Percentiles rank a stretch among this genome's conserved stretches.
phyloP scores from a whole-genome alignment of 2,113 vertebrate species.

The Daubentonia madagascariensis region DNA sequence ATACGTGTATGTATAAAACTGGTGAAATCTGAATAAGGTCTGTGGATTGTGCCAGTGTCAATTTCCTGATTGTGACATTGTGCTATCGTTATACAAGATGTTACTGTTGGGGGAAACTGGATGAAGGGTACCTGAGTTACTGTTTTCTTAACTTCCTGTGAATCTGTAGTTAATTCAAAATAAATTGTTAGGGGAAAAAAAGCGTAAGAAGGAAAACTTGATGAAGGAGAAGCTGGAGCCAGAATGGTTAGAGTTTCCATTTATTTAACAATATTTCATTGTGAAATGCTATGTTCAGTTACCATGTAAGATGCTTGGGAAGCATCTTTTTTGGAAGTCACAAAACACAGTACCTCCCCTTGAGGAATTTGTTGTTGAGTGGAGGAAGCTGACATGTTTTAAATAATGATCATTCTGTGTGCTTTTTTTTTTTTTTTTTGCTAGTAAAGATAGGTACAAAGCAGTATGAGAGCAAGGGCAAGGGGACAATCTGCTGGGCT shows the following conservation, averaged over 20 bases:
- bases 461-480: background rate
- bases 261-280: background rate
- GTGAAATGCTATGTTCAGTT: background rate
- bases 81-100: background rate
- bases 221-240: background rate
- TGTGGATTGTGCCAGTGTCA: background rate
- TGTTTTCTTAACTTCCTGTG: background rate
- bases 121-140: background rate
- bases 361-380: constrained; percentile 20
- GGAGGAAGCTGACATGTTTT: background rate
- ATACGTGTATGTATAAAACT: background rate
- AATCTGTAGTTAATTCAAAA: constrained; percentile 28
- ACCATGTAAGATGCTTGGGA: background rate
- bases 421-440: too few relatives aligned
- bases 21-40: background rate
- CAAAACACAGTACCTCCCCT: background rate
- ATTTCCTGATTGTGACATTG: background rate
- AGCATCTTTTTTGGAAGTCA: background rate
- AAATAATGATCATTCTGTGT: background rate
- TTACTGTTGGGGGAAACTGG: background rate
- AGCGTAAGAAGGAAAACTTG: background rate
- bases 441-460: background rate
- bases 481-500: background rate
- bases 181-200: background rate
- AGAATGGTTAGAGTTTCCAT: background rate